Conservation (phyloP, 2,888 invertebrate species). For the Melipona beecheii region DNA sequence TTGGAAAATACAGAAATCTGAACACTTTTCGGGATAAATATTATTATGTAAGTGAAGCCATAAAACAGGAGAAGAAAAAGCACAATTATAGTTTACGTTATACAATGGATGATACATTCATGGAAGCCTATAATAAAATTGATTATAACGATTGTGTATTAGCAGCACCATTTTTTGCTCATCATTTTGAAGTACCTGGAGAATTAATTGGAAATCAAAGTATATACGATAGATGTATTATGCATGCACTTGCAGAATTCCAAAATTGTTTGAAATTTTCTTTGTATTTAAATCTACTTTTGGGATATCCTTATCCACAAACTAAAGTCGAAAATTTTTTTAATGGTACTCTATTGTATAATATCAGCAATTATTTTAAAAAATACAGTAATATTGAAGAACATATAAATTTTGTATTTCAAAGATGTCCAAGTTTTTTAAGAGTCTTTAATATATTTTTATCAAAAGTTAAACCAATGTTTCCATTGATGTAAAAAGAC, state of each 20-base stretch:
- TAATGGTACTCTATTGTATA: conserved; percentile 92
- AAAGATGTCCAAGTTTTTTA: conserved; percentile 80
- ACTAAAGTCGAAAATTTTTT: conserved; percentile 87
- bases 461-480: conserved; percentile 63
- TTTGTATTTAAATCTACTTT: conserved; percentile 88
- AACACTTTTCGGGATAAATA: conserved; percentile 85
- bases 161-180: conserved; percentile 86
- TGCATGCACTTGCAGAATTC: conserved; percentile 88
- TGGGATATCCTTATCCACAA: conserved; percentile 86
- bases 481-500: conserved; percentile 19
- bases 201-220: conserved; percentile 85
- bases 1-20: conserved; percentile 86
- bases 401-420: conserved; percentile 84
- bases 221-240: conserved; percentile 85
- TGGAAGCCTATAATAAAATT: conserved; percentile 85
- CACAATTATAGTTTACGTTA: conserved; percentile 17
- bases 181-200: conserved; percentile 86
- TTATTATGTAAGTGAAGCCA: conserved; percentile 75
- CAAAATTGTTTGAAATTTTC: conserved; percentile 87
- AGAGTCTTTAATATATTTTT: conserved; percentile 74
- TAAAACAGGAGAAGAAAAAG: conserved; percentile 24
- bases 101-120: conserved; percentile 78
- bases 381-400: conserved; percentile 85
- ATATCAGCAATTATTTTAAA: conserved; percentile 88
- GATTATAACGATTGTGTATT: conserved; percentile 86